phyloP scores from a whole-genome alignment of 2,113 vertebrate species.

The Todiramphus saurophagus region DNA sequence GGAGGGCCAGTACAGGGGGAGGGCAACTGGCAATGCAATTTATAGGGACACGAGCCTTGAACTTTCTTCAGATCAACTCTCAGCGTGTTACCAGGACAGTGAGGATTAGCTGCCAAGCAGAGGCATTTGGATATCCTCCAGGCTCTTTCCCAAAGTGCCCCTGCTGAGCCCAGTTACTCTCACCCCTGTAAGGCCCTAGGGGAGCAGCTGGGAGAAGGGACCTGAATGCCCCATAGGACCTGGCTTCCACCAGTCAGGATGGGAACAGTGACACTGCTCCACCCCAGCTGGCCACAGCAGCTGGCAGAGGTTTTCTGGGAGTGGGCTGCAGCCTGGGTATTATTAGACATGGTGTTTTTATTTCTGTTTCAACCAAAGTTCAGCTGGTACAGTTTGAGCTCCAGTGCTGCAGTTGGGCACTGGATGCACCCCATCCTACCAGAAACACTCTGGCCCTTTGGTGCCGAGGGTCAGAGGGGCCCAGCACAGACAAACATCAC shows the following conservation, averaged over 20 bases:
- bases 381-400: background rate
- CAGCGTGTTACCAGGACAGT: rapidly evolving
- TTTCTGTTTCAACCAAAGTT: background rate
- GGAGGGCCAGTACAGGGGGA: background rate
- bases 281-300: background rate
- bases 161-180: background rate
- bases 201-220: background rate
- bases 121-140: slow-evolving; percentile 22
- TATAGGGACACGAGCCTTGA: background rate
- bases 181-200: background rate
- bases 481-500: background rate
- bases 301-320: background rate
- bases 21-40: background rate
- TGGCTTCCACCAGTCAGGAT: rapidly evolving
- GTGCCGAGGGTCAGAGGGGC: rapidly evolving
- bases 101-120: background rate
- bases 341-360: background rate
- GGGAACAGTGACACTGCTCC: background rate
- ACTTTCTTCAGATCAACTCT: background rate
- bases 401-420: rapidly evolving
- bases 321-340: background rate
- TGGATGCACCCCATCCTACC: background rate
- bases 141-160: background rate
- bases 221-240: rapidly evolving
- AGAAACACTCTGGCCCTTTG: rapidly evolving